Evolutionary conservation across 2,888 invertebrate species (phyloP).

Genomic region (Dryomyza anilis): DNA sequence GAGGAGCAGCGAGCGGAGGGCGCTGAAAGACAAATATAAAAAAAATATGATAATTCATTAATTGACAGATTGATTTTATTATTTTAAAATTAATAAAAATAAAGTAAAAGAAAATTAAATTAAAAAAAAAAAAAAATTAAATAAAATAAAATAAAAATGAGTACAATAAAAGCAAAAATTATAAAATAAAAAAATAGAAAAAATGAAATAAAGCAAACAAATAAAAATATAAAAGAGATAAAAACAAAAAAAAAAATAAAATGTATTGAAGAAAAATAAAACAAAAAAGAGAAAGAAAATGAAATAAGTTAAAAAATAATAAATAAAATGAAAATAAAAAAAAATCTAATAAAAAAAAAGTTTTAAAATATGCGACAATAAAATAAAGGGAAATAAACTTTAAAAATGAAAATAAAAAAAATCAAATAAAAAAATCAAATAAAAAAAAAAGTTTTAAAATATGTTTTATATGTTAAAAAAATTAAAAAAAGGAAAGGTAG

Average conservation of each 20-base stretch:
- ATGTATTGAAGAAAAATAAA: background rate
- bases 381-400: background rate
- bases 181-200: background rate
- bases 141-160: background rate
- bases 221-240: background rate
- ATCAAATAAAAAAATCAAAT: background rate
- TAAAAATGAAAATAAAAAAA: background rate
- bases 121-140: background rate
- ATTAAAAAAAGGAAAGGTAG: background rate
- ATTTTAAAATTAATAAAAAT: background rate
- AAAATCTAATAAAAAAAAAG: background rate
- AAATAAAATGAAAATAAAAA: background rate
- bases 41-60: background rate
- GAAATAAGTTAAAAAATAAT: background rate
- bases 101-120: background rate
- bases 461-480: background rate
- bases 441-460: background rate
- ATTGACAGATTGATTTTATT: background rate
- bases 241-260: background rate
- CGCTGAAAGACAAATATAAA: slow-evolving; percentile 8
- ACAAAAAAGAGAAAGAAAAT: background rate
- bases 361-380: background rate
- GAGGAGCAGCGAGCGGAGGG: background rate
- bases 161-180: background rate
- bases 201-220: background rate